These are phyloP conservation scores for Luehdorfia chinensis DNA, from an alignment of 1,140 invertebrate genomes.

Conservation along the genomic window DNA sequence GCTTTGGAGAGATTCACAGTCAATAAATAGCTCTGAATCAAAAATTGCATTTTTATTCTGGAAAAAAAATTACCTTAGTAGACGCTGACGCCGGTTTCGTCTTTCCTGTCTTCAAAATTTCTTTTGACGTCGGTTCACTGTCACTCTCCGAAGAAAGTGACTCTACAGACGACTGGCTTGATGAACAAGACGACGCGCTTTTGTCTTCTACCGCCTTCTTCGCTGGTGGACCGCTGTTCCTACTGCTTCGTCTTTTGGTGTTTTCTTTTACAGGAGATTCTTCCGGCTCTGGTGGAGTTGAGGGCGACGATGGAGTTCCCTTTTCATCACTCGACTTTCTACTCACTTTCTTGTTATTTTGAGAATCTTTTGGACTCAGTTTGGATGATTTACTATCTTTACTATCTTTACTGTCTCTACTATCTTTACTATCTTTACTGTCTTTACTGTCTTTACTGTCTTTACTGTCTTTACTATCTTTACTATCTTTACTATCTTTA, in stretches of 20 bases:
- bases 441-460: too few relatives aligned
- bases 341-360: constrained; percentile 49
- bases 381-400: constrained; percentile 32
- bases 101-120: constrained; percentile 45
- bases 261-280: constrained; percentile 69
- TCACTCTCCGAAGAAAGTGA: constrained; percentile 64
- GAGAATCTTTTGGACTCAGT: constrained; percentile 46
- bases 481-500: too few relatives aligned
- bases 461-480: too few relatives aligned
- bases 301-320: constrained; percentile 34
- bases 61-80: too few relatives aligned
- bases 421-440: too few relatives aligned
- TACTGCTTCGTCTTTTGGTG: constrained; percentile 51
- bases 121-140: constrained; percentile 52
- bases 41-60: too few relatives aligned
- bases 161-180: constrained; percentile 65
- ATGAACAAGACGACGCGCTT: constrained; percentile 65
- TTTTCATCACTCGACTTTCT: constrained; percentile 49
- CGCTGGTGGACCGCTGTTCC: constrained; percentile 54
- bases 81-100: constrained; percentile 40
- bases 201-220: constrained; percentile 60
- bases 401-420: too few relatives aligned
- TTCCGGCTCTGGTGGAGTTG: constrained; percentile 53
- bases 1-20: too few relatives aligned
- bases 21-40: too few relatives aligned